Evolutionary conservation across 2,888 invertebrate species (phyloP), one percentile per base, ranked within the genome.

Genomic region (Tanytarsus gracilentus): DNA sequence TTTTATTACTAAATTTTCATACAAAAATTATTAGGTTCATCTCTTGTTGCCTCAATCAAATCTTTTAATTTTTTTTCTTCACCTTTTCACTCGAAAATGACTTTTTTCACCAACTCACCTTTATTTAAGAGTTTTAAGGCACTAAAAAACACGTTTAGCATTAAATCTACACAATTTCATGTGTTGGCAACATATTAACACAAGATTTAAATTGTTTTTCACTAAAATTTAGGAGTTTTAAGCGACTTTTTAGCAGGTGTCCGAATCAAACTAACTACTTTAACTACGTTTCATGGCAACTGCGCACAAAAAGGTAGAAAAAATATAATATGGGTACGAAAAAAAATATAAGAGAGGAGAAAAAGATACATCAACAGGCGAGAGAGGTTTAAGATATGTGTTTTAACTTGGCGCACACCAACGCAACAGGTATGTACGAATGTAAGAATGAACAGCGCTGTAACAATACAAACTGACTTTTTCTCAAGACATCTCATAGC

Each of bases 181-280:
- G 16, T 29, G 21, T 11, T 52, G 52, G 52, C 52, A 52, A 52
- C 30, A 30, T 52, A 21, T 52, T 26, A 29, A 30, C 52, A 52
- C 52, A 29, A 5, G 29, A 29, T 52, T 52, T 30, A 8, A 11
- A 27, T 52, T 7, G 30, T 18, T 52, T 52, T 52, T 52, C 52
- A 52, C 52, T 52, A 30, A 29, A 29, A 18, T 52, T 52, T 3
- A 30, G 52, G 18, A 29, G 16, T 18, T 55, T 40, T 50, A 27
- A 9, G 39, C 61, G 33, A 62, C 49, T 50, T 62, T 61, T 61
- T 56, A 50, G 63, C 62, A 62, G 62, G 62, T 63, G 63, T 62
- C 62, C 61, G 63, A 56, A 52, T 60, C 61, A 62, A 63, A 63
- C 51, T 60, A 63, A 53, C 44, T 60, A 61, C 40, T 21, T 55